Evolutionary conservation across 1,140 invertebrate genomes (phyloP).

Genomic region (Drosophila truncata): DNA sequence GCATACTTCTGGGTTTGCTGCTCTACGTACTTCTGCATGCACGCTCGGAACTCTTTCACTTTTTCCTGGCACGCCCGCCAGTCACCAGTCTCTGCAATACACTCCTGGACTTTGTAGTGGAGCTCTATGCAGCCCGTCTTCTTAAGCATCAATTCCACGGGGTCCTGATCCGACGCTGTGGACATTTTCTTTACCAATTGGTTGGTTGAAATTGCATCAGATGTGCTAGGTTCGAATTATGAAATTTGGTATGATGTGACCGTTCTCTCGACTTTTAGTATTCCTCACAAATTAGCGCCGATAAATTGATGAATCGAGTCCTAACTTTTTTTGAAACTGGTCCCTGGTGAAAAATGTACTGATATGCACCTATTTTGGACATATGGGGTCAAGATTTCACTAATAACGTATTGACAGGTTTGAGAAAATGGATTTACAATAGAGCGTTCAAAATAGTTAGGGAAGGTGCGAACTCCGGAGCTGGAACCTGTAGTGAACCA

Average conservation of each 20-base stretch:
- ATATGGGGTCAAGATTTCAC: no score
- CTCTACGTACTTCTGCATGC: slow-evolving; percentile 89
- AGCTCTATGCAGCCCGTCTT: slow-evolving; percentile 94
- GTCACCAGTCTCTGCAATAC: slow-evolving; percentile 94
- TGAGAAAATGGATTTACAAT: no score
- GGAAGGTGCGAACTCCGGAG: no score
- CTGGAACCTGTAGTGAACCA: no score
- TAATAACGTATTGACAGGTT: no score
- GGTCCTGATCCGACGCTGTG: slow-evolving; percentile 86
- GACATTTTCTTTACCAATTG: slow-evolving; percentile 43
- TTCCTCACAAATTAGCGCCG: neutral
- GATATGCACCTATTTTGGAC: no score
- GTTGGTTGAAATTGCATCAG: slow-evolving; percentile 2
- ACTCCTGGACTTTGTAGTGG: slow-evolving; percentile 94
- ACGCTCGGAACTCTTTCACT: slow-evolving; percentile 92
- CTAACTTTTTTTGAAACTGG: no score
- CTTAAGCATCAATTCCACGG: slow-evolving; percentile 93
- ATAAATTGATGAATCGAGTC: no score
- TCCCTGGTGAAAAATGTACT: no score
- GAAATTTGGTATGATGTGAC: slow-evolving; percentile 12
- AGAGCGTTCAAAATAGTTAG: no score
- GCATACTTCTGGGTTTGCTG: slow-evolving; percentile 82
- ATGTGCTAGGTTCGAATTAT: slow-evolving; percentile 22
- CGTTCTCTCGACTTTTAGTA: neutral
- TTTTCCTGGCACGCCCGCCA: slow-evolving; percentile 96